These are phyloP conservation scores for Scylla paramamosain DNA, from an alignment of 1,140 invertebrate species.

Conservation along the genomic window DNA sequence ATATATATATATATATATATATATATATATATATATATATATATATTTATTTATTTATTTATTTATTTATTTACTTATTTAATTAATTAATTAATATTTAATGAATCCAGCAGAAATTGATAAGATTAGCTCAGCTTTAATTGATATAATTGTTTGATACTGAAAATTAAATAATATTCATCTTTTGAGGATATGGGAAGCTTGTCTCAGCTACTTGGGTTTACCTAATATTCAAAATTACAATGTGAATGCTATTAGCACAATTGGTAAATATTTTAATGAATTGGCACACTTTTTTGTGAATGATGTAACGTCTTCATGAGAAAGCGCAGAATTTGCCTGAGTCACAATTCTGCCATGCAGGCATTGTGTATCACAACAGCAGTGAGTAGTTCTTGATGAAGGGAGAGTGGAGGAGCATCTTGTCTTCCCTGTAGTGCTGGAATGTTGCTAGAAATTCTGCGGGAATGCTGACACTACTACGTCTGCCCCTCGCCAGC, in stretches of 20 bases:
- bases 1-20: not conserved
- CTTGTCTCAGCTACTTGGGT: not conserved
- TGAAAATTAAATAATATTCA: too few relatives aligned
- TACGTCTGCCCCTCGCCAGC: not conserved
- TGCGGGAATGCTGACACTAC: not conserved
- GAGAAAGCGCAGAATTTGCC: not conserved
- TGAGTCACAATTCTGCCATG: not conserved
- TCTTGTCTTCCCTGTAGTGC: slow-evolving; percentile 45
- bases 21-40: slow-evolving; percentile 38
- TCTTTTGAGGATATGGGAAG: not conserved
- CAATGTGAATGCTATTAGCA: not conserved
- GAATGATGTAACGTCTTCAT: not conserved
- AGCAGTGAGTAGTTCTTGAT: slow-evolving; percentile 41
- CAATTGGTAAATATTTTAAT: not conserved
- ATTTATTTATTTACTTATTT: not conserved
- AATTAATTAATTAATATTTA: not conserved
- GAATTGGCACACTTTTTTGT: not conserved
- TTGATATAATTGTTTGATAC: too few relatives aligned
- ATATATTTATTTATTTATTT: not conserved
- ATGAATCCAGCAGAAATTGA: too few relatives aligned
- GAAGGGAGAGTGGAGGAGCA: slow-evolving; percentile 59
- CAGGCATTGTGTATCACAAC: not conserved
- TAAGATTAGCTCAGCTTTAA: too few relatives aligned
- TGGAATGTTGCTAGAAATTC: not conserved
- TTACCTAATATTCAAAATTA: not conserved